Conservation (phyloP, 2,113 vertebrate species). For the Pygoscelis antarcticus region DNA sequence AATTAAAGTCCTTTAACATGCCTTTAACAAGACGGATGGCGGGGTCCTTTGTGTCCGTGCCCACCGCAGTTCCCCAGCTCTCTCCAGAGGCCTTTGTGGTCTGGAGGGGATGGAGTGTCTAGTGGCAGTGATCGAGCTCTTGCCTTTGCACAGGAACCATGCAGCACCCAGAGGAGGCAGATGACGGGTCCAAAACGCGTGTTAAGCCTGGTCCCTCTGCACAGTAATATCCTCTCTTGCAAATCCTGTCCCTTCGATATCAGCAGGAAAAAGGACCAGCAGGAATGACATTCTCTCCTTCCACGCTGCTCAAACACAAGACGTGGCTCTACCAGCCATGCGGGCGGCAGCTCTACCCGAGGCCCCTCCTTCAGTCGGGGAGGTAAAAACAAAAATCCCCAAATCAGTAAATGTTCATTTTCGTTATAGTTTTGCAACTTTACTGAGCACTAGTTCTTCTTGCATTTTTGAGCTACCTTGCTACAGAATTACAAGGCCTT, state of each 20-base stretch:
- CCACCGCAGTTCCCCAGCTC: neutral
- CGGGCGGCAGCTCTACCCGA: neutral
- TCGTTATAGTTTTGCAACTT: neutral
- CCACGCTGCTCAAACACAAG: neutral
- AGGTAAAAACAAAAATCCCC: neutral
- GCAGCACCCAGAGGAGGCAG: neutral
- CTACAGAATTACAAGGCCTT: neutral
- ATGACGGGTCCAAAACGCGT: neutral
- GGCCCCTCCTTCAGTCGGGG: neutral
- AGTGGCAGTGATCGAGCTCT: neutral
- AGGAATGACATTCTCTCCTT: neutral
- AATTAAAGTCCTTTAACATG: neutral
- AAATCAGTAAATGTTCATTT: neutral
- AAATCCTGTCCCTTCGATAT: neutral
- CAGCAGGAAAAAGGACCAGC: neutral
- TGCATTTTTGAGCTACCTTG: neutral
- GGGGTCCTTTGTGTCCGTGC: neutral
- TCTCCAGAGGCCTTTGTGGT: neutral
- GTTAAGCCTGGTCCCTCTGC: neutral
- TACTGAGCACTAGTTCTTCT: neutral
- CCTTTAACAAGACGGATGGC: neutral
- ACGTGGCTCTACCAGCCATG: neutral
- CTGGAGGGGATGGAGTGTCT: neutral
- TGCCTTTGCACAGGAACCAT: neutral
- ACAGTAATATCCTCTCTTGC: neutral